phyloP scores from a whole-genome alignment of 2,888 invertebrate species.

The Cephus runcator region DNA sequence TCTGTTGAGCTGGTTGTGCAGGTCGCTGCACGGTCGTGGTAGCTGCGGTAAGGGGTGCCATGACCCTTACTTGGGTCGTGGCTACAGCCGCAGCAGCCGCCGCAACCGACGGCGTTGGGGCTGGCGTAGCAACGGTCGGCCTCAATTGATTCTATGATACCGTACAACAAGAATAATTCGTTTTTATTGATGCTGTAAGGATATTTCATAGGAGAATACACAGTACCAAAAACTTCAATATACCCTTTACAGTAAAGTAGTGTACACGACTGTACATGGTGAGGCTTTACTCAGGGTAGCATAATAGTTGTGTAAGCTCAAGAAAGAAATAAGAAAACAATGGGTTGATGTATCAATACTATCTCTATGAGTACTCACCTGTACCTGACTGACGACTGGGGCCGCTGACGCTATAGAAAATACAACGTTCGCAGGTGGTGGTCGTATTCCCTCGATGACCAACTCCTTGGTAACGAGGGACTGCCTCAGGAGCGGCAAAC shows the following conservation, averaged over 20 bases:
- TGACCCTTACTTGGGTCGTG: constrained; percentile 73
- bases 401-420: constrained; percentile 68
- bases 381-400: constrained; percentile 55
- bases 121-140: constrained; percentile 65
- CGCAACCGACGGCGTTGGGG: constrained; percentile 21
- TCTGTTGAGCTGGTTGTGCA: constrained; percentile 68
- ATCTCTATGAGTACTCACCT: background rate
- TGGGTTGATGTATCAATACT: constrained; percentile 7
- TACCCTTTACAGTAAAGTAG: background rate
- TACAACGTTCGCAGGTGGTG: constrained; percentile 82
- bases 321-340: constrained; percentile 1
- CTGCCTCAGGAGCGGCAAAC: constrained; percentile 90
- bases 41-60: constrained; percentile 66
- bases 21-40: constrained; percentile 67
- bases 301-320: background rate
- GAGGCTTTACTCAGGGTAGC: background rate
- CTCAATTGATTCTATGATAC: constrained; percentile 66
- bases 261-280: background rate
- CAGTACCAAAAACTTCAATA: background rate
- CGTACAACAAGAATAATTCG: background rate
- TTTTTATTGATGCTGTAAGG: background rate
- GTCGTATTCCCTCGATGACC: constrained; percentile 93
- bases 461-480: constrained; percentile 91
- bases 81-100: constrained; percentile 32
- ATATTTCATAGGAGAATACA: background rate